These are phyloP conservation scores for Pseudococcus jackbeardsleyi DNA, from an alignment of 2,888 invertebrate species.

Conservation along the genomic window DNA sequence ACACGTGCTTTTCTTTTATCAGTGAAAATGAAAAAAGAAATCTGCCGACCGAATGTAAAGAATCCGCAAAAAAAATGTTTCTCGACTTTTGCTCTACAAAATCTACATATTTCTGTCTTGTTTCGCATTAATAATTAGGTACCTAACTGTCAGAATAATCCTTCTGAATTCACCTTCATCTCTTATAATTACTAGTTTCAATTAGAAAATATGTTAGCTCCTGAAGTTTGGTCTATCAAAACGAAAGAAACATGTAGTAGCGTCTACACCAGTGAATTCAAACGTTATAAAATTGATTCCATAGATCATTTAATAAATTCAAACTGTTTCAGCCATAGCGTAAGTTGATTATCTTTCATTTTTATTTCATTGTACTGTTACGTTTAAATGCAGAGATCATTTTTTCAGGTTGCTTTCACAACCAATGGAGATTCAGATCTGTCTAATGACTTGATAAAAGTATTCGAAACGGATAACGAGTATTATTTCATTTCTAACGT, in stretches of 20 bases:
- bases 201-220: background rate
- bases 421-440: background rate
- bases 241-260: slow-evolving; percentile 20
- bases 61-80: background rate
- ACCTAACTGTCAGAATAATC: too few species aligned
- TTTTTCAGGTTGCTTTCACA: slow-evolving; percentile 1
- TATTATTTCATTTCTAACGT: background rate
- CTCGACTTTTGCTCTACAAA: too few species aligned
- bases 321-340: background rate
- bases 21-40: background rate
- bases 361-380: background rate
- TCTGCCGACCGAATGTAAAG: too few species aligned
- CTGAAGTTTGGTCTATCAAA: slow-evolving; percentile 36
- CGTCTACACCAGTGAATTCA: slow-evolving; percentile 15
- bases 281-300: background rate
- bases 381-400: background rate
- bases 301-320: background rate
- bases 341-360: background rate
- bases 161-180: background rate
- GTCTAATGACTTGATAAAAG: background rate
- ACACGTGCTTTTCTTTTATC: slow-evolving; percentile 2
- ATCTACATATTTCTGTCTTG: background rate
- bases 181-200: background rate
- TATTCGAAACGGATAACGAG: background rate
- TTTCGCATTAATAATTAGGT: too few species aligned